A percentile compares a stretch with the other conserved stretches of the same genome.
These are phyloP conservation scores for Chrysocyon brachyurus DNA, from an alignment of 2,797 vertebrate genomes.

Conservation along the genomic window DNA sequence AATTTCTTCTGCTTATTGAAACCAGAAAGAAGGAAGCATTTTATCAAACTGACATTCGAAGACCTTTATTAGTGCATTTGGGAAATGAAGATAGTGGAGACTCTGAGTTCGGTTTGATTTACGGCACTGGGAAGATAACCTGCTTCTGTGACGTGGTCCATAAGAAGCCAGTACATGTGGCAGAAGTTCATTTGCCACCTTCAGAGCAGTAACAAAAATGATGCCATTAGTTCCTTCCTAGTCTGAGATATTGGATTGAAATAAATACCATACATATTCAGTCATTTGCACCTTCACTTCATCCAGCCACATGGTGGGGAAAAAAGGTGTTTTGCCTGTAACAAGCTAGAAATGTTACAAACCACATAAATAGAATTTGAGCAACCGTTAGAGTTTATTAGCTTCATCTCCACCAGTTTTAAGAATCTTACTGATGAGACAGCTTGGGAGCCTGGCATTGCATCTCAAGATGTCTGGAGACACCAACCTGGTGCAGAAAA, in stretches of 20 bases:
- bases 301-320: not conserved
- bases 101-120: not conserved
- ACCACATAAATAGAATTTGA: not conserved
- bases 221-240: not conserved
- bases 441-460: not conserved
- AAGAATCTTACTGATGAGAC: slow-evolving; percentile 2
- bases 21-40: slow-evolving; percentile 72
- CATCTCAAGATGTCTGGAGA: not conserved
- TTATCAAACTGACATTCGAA: slow-evolving; percentile 77
- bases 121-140: not conserved
- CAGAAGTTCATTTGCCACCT: slow-evolving; percentile 15
- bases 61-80: slow-evolving; percentile 60
- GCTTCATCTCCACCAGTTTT: slow-evolving; percentile 10
- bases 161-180: not conserved
- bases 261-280: slow-evolving; percentile 13
- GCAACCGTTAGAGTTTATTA: not conserved
- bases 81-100: not conserved
- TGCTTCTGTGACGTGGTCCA: not conserved
- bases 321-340: not conserved
- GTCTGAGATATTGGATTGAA: slow-evolving; percentile 30
- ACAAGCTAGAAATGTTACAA: not conserved
- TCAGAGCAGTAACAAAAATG: not conserved
- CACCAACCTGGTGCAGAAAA: no score
- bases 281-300: not conserved
- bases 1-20: slow-evolving; percentile 76